Evolutionary conservation across 2,797 vertebrate species (phyloP).

Genomic region (Allobates femoralis): DNA sequence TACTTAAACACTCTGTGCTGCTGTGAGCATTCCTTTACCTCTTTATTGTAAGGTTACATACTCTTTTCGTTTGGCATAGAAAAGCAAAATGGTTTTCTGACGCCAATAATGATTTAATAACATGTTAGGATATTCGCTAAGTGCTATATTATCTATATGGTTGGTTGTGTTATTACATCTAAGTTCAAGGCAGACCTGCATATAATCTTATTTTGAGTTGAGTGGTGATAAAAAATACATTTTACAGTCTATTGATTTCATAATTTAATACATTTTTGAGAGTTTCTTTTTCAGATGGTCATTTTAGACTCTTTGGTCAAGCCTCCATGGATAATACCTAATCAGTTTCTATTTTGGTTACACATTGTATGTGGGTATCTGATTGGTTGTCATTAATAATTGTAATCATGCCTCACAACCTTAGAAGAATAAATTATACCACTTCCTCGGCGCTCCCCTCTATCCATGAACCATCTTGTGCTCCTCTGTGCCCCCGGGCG

Average conservation of each 20-base stretch:
- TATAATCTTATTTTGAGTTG: not conserved
- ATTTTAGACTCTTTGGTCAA: not conserved
- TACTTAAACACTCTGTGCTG: conserved; percentile 4
- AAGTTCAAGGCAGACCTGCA: not conserved
- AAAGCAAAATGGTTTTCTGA: not conserved
- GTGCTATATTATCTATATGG: not conserved
- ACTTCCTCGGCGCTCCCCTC: too few relatives aligned
- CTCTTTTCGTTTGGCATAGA: not conserved
- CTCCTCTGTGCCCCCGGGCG: too few relatives aligned
- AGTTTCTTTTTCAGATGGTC: not conserved
- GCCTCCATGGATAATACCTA: too few relatives aligned
- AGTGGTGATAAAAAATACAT: not conserved
- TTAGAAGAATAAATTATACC: too few relatives aligned
- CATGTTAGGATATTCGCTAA: not conserved
- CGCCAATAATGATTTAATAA: not conserved
- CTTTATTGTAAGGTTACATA: not conserved
- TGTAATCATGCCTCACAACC: too few relatives aligned
- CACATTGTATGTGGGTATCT: too few relatives aligned
- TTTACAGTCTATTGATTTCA: not conserved
- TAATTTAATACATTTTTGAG: not conserved
- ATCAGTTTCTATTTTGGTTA: too few relatives aligned
- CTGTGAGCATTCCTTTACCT: not conserved
- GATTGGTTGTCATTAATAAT: too few relatives aligned
- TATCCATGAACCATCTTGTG: too few relatives aligned
- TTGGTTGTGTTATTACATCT: not conserved